Evolutionary conservation across 2,888 invertebrate genomes (phyloP).

Genomic region (Tyria jacobaeae): DNA sequence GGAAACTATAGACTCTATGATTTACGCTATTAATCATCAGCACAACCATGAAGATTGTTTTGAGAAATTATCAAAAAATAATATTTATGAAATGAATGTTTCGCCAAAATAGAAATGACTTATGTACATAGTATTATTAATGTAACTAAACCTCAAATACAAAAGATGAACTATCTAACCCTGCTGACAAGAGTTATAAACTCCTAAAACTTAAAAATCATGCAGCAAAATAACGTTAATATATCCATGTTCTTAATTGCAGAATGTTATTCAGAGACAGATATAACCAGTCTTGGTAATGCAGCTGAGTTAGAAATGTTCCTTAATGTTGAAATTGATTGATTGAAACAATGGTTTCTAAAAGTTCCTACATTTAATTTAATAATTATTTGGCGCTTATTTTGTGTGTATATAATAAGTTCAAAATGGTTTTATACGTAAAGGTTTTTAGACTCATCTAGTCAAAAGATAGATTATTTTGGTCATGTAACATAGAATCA

Average conservation of each 20-base stretch:
- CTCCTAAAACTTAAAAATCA: neutral
- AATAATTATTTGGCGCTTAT: conserved; percentile 37
- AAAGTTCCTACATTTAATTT: conserved; percentile 76
- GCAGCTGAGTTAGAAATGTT: conserved; percentile 39
- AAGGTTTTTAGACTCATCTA: conserved; percentile 64
- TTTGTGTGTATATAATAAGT: conserved; percentile 37
- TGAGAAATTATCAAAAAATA: conserved; percentile 79
- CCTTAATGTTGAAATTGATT: conserved; percentile 26
- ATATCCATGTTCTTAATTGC: neutral
- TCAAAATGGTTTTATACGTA: conserved; percentile 55
- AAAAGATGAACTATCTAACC: conserved; percentile 35
- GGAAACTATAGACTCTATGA: conserved; percentile 82
- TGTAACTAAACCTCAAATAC: conserved; percentile 39
- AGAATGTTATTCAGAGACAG: neutral
- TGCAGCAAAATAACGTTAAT: neutral
- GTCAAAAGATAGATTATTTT: conserved; percentile 68
- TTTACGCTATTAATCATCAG: conserved; percentile 81
- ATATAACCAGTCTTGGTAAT: neutral
- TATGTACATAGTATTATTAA: conserved; percentile 54
- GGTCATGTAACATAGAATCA: conserved; percentile 49
- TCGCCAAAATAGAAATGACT: conserved; percentile 65
- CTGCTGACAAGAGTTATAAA: conserved; percentile 21
- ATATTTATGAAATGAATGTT: conserved; percentile 82
- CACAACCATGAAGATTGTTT: conserved; percentile 83
- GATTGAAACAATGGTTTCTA: conserved; percentile 48